Conservation (phyloP, 1,140 invertebrate genomes). For the Halictus rubicundus region DNA sequence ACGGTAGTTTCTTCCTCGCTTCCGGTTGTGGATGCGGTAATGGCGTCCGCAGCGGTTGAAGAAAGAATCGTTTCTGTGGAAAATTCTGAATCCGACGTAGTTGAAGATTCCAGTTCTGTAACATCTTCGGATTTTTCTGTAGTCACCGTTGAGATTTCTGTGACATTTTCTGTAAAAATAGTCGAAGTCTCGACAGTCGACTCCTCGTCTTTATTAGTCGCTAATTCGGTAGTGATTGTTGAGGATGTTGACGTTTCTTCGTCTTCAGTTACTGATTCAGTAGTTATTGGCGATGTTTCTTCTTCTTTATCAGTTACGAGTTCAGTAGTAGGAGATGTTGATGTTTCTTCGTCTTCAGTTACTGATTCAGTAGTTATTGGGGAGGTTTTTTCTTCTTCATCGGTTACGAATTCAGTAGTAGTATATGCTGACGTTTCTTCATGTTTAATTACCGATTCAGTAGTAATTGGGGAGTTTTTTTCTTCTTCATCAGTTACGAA, state of each 20-base stretch:
- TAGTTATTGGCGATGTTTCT: background rate
- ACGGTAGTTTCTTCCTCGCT: background rate
- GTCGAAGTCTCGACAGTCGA: background rate
- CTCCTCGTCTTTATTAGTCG: background rate
- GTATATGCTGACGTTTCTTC: background rate
- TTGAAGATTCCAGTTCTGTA: too few species aligned
- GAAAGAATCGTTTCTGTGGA: background rate
- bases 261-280: background rate
- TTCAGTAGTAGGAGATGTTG: background rate
- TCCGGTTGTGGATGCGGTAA: slow-evolving; percentile 1
- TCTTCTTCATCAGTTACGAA: background rate
- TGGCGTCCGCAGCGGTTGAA: slow-evolving; percentile 1
- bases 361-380: too few species aligned
- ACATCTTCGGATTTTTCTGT: too few species aligned
- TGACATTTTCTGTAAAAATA: too few species aligned
- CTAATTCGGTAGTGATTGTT: background rate
- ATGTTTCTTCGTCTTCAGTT: background rate
- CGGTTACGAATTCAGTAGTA: background rate
- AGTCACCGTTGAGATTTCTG: too few species aligned
- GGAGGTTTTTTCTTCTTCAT: background rate
- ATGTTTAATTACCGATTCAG: background rate
- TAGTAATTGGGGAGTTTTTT: background rate
- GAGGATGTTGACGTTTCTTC: background rate
- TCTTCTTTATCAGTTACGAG: background rate
- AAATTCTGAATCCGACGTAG: background rate